Conservation (phyloP, 2,888 invertebrate genomes). For the Stenoptilia bipunctidactyla region DNA sequence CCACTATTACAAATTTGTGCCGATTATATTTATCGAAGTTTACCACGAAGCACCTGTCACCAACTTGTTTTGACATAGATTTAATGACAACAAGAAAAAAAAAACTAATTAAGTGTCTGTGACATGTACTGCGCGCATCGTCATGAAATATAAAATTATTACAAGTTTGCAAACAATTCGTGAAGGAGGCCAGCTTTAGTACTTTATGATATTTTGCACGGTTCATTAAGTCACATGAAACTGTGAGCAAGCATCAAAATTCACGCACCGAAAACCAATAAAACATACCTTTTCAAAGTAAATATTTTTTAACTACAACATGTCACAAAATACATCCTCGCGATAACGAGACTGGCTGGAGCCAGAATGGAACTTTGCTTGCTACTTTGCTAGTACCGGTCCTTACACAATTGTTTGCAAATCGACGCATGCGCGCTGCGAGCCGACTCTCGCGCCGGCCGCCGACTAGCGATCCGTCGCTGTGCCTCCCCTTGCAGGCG, state of each 20-base stretch:
- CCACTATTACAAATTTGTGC: no score
- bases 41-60: no score
- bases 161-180: constrained; percentile 88
- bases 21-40: no score
- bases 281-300: constrained; percentile 64
- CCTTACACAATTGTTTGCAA: constrained; percentile 73
- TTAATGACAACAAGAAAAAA: constrained; percentile 17
- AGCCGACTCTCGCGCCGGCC: background rate
- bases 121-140: constrained; percentile 14
- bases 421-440: constrained; percentile 19
- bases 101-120: constrained; percentile 12
- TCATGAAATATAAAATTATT: constrained; percentile 18
- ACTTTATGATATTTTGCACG: constrained; percentile 17
- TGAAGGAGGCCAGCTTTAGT: constrained; percentile 82
- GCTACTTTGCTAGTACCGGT: constrained; percentile 63
- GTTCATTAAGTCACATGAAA: constrained; percentile 33
- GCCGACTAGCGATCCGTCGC: background rate
- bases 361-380: constrained; percentile 31
- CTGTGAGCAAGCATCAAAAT: constrained; percentile 55
- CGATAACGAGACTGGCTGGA: constrained; percentile 37
- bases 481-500: constrained; percentile 7
- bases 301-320: constrained; percentile 67
- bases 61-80: no score
- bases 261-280: constrained; percentile 60
- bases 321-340: constrained; percentile 59